phyloP scores from a whole-genome alignment of 1,140 invertebrate genomes.

The Meloidogyne hapla region DNA sequence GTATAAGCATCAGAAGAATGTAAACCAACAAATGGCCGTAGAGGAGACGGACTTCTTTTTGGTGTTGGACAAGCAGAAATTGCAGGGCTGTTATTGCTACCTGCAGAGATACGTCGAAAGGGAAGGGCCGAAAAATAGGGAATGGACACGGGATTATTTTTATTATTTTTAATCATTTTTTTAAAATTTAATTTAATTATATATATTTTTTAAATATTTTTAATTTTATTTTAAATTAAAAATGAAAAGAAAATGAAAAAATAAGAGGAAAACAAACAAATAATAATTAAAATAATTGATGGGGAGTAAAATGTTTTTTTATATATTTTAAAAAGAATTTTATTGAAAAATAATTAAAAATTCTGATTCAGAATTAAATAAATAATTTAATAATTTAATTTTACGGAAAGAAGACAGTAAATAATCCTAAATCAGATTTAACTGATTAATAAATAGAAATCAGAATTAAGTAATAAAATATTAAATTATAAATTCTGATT shows the following conservation, averaged over 20 bases:
- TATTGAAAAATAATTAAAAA: no score
- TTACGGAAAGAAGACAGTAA: no score
- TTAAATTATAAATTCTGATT: slow-evolving; percentile 68
- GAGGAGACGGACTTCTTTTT: not conserved
- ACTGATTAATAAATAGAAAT: not conserved
- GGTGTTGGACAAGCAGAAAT: not conserved
- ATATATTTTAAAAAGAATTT: no score
- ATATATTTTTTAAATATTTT: not conserved
- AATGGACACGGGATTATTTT: not conserved
- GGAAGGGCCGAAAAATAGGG: not conserved
- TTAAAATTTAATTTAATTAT: no score
- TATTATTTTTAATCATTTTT: no score
- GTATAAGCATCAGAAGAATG: not conserved
- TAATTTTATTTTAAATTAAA: not conserved
- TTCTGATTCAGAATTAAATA: no score
- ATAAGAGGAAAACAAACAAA: not conserved
- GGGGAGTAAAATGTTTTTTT: not conserved
- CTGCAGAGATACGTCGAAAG: not conserved
- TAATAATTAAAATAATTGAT: not conserved
- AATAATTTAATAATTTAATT: no score
- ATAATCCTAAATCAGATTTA: no score
- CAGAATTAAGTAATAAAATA: not conserved
- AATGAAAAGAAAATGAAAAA: not conserved
- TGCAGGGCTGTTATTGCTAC: not conserved
- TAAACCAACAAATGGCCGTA: not conserved